Evolutionary conservation across 2,797 vertebrate genomes (phyloP).

Genomic region (Micropoecilia bifurca): DNA sequence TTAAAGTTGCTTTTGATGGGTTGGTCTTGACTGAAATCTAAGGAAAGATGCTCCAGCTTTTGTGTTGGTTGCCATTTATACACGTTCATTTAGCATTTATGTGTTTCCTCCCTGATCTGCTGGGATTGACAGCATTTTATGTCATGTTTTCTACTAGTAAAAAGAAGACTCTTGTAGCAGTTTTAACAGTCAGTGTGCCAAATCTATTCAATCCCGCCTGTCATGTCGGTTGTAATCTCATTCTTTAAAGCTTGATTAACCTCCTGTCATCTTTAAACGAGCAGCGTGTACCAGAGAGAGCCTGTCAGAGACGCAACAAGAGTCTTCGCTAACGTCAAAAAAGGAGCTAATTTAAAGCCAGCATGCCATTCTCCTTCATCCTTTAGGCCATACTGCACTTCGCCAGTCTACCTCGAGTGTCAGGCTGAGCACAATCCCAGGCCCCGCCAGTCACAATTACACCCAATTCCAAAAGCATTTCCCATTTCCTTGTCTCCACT

Average conservation of each 20-base stretch:
- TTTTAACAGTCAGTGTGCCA: constrained; percentile 53
- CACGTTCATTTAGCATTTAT: constrained; percentile 22
- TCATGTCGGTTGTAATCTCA: constrained; percentile 74
- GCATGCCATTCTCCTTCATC: constrained; percentile 50
- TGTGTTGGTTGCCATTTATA: constrained; percentile 39
- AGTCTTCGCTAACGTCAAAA: constrained; percentile 48
- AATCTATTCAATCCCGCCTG: constrained; percentile 70
- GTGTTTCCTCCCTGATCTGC: constrained; percentile 17
- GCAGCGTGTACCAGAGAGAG: constrained; percentile 49
- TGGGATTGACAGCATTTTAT: constrained; percentile 21
- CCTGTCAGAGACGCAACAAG: constrained; percentile 48
- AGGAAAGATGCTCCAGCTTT: constrained; percentile 26
- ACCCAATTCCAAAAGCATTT: constrained; percentile 74
- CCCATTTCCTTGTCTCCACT: constrained; percentile 77
- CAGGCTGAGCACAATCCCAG: constrained; percentile 61
- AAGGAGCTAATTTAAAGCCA: constrained; percentile 67
- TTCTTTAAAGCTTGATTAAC: constrained; percentile 80
- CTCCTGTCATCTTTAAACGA: constrained; percentile 70
- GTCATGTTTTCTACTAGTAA: constrained; percentile 27
- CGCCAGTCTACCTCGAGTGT: constrained; percentile 63
- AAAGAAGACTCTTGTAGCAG: constrained; percentile 37
- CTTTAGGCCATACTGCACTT: constrained; percentile 66
- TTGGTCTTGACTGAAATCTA: constrained; percentile 20
- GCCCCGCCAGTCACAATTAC: constrained; percentile 76
- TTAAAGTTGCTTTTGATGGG: constrained; percentile 25